These are phyloP conservation scores for Glossophaga mutica DNA, from an alignment of 2,797 vertebrate genomes.

Conservation along the genomic window DNA sequence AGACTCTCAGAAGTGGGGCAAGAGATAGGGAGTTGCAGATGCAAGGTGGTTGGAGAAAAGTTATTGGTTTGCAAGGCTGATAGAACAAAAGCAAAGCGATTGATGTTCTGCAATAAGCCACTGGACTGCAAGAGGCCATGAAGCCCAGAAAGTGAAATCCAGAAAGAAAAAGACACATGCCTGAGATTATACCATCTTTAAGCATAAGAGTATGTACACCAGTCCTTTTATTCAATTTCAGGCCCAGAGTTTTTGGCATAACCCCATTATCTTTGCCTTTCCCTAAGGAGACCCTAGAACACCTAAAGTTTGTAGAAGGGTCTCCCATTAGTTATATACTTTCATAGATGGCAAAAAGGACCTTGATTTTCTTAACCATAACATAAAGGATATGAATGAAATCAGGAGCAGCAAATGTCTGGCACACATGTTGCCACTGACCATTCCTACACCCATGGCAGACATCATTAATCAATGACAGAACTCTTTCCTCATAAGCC, in stretches of 20 bases:
- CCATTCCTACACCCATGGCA: not conserved
- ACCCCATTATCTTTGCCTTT: not conserved
- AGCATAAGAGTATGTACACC: not conserved
- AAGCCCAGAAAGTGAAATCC: not conserved
- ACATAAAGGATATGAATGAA: slow-evolving; percentile 18
- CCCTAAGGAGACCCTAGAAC: not conserved
- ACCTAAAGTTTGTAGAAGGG: not conserved
- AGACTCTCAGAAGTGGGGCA: not conserved
- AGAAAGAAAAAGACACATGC: not conserved
- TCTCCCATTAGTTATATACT: not conserved
- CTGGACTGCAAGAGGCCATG: not conserved
- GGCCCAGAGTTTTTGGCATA: not conserved
- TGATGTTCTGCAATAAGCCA: not conserved
- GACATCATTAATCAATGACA: not conserved
- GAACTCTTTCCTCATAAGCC: not conserved
- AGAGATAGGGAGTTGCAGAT: not conserved
- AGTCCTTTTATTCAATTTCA: not conserved
- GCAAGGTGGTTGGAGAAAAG: not conserved
- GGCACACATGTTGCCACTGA: not conserved
- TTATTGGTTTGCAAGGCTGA: not conserved
- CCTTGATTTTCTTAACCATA: not conserved
- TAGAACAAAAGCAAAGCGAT: not conserved
- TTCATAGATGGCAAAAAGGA: not conserved
- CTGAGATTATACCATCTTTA: not conserved
- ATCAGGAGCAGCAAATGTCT: not conserved